A percentile compares a stretch with the other conserved stretches of the same genome.
These are phyloP conservation scores for Catharus minimus DNA, from an alignment of 2,113 vertebrate species.

Conservation along the genomic window DNA sequence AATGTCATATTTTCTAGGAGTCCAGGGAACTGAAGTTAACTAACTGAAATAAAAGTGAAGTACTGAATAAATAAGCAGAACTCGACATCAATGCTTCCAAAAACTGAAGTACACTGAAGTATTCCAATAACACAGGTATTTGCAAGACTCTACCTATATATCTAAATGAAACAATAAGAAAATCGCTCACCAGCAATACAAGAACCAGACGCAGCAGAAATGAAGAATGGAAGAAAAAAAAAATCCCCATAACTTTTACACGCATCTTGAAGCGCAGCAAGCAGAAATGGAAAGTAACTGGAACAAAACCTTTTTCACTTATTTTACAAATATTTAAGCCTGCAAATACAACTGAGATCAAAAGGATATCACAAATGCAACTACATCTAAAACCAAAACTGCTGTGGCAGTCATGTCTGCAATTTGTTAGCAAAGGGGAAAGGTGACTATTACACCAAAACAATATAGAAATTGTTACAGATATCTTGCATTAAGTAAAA, in stretches of 20 bases:
- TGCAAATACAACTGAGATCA: not conserved
- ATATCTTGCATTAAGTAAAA: not conserved
- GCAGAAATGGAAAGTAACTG: not conserved
- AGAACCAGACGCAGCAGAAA: not conserved
- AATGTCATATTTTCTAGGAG: not conserved
- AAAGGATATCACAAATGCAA: not conserved
- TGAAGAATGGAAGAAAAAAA: not conserved
- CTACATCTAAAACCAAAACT: not conserved
- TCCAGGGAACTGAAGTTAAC: not conserved
- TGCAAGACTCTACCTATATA: not conserved
- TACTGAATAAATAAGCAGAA: not conserved
- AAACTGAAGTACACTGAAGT: not conserved
- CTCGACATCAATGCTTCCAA: not conserved
- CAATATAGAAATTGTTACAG: not conserved
- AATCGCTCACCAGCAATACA: not conserved
- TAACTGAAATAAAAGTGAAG: not conserved
- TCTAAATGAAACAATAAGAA: not conserved
- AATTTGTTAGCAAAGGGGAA: not conserved
- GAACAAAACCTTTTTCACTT: not conserved
- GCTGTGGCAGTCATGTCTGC: accelerated
- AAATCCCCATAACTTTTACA: not conserved
- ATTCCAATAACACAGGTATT: not conserved
- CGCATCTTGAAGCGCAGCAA: not conserved
- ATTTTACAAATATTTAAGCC: not conserved
- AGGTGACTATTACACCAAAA: not conserved